These are phyloP conservation scores for Zeugodacus cucurbitae DNA, from an alignment of 1,140 invertebrate genomes.

Conservation along the genomic window DNA sequence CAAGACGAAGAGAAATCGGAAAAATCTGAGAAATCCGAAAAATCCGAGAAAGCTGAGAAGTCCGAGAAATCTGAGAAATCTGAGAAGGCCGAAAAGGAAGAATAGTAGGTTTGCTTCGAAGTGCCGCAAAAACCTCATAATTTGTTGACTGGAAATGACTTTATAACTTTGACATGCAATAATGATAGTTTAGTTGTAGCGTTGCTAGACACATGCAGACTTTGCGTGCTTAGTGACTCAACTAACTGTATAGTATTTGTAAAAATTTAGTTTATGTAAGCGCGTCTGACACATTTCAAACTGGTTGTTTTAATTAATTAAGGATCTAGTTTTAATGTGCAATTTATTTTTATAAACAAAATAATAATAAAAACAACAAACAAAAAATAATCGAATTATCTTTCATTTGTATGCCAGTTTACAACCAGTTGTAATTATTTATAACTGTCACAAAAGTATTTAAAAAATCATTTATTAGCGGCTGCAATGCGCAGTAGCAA, in stretches of 20 bases:
- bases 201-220: too few relatives aligned
- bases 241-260: background rate
- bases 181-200: background rate
- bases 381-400: background rate
- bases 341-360: background rate
- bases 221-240: background rate
- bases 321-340: background rate
- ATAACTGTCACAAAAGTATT: background rate
- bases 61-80: background rate
- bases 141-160: too few relatives aligned
- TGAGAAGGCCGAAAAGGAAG: background rate
- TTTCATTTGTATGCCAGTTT: background rate
- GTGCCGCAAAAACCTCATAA: too few relatives aligned
- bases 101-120: background rate
- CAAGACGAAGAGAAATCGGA: background rate
- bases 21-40: background rate
- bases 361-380: background rate
- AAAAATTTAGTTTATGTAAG: conserved; percentile 19
- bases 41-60: background rate
- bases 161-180: too few relatives aligned
- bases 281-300: background rate
- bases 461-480: background rate
- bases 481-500: background rate
- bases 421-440: background rate
- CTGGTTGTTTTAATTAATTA: background rate